These are phyloP conservation scores for Sinelater perroti DNA, from an alignment of 2,888 invertebrate genomes.

Conservation along the genomic window DNA sequence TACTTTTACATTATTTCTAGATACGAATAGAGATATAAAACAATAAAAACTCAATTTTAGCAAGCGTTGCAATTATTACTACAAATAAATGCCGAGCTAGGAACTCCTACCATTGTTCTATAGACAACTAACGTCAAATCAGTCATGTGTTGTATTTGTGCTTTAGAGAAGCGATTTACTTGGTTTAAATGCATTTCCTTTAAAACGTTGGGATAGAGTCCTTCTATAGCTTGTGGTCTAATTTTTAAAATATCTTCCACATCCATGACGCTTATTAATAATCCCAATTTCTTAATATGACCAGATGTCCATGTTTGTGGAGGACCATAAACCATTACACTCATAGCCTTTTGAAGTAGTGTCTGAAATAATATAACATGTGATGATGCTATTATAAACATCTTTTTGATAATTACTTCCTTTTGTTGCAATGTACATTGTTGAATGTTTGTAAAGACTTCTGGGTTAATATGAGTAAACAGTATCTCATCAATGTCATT, in stretches of 20 bases:
- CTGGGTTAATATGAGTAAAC: not conserved
- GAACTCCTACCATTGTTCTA: not conserved
- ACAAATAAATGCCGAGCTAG: too few species aligned
- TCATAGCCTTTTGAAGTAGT: constrained; percentile 10
- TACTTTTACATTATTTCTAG: too few species aligned
- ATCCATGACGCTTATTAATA: constrained; percentile 9
- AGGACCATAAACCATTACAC: constrained; percentile 9
- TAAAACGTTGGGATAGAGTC: constrained; percentile 3
- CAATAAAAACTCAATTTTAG: too few species aligned
- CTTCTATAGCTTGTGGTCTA: constrained; percentile 17
- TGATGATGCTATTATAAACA: not conserved
- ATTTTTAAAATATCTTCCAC: constrained; percentile 3
- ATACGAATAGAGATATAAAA: too few species aligned
- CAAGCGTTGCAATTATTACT: too few species aligned
- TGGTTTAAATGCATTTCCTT: not conserved
- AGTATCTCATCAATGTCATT: not conserved
- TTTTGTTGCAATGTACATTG: not conserved
- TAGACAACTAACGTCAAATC: constrained; percentile 6
- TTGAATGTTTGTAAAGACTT: constrained; percentile 4
- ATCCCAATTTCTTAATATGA: constrained; percentile 3
- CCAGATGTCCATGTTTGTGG: constrained; percentile 20
- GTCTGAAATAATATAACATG: constrained; percentile 5
- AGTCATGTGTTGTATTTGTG: constrained; percentile 14
- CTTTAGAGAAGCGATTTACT: not conserved
- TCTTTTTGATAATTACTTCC: not conserved